Conservation (phyloP, 2,888 invertebrate species). For the Pegoplata infirma region DNA sequence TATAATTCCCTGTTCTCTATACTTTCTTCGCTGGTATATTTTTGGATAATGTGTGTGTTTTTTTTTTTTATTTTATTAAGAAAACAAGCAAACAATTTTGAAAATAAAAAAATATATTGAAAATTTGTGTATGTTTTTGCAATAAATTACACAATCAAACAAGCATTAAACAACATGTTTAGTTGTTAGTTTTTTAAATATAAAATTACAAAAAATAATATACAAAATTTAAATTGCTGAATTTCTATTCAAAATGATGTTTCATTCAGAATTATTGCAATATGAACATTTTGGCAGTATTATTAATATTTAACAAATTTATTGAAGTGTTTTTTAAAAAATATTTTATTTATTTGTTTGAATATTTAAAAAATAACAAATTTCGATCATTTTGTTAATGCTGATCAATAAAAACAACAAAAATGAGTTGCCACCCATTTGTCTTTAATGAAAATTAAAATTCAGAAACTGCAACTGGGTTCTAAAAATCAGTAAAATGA, state of each 20-base stretch:
- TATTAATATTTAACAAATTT: neutral
- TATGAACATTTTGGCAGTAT: neutral
- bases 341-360: neutral
- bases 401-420: no score
- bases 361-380: neutral
- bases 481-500: no score
- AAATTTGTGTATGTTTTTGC: conserved; percentile 26
- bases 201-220: conserved; percentile 31
- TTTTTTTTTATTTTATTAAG: neutral
- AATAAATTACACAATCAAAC: conserved; percentile 58
- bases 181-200: conserved; percentile 31
- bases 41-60: conserved; percentile 18
- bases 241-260: neutral
- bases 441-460: no score
- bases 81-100: neutral
- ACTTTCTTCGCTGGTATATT: conserved; percentile 29
- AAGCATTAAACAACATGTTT: conserved; percentile 54
- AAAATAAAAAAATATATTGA: neutral
- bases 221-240: neutral
- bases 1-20: conserved; percentile 24
- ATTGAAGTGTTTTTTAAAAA: neutral
- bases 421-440: no score
- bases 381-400: neutral
- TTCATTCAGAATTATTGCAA: neutral
- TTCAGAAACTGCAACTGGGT: no score